phyloP scores from a whole-genome alignment of 1,140 invertebrate species.

The Drosophila bipectinata region DNA sequence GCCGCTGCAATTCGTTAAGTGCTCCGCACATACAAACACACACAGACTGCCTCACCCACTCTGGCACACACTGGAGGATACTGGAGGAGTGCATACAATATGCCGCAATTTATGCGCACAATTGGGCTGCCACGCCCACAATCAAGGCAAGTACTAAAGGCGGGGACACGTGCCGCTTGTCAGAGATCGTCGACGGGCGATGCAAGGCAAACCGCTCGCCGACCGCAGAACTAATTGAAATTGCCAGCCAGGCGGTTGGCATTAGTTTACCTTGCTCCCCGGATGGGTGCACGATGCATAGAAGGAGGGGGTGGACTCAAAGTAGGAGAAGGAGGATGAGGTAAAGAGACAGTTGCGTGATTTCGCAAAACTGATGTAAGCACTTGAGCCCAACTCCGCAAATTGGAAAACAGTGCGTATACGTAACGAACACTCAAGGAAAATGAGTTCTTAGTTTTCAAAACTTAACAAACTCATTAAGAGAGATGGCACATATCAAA shows the following conservation, averaged over 20 bases:
- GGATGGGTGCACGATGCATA: not conserved
- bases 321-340: not conserved
- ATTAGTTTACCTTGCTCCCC: slow-evolving; percentile 34
- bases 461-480: slow-evolving; percentile 11
- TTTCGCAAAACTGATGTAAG: slow-evolving; percentile 4
- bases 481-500: not conserved
- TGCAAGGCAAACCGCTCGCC: slow-evolving; percentile 20
- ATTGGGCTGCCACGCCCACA: slow-evolving; percentile 52
- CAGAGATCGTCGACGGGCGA: slow-evolving; percentile 15
- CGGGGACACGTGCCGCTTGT: slow-evolving; percentile 26
- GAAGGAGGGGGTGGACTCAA: not conserved
- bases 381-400: not conserved
- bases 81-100: slow-evolving; percentile 49
- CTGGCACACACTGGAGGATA: not conserved
- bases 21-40: slow-evolving; percentile 26
- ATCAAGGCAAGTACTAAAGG: slow-evolving; percentile 16
- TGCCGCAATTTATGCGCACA: slow-evolving; percentile 60
- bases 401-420: slow-evolving; percentile 33
- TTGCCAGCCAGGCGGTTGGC: slow-evolving; percentile 43
- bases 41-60: not conserved
- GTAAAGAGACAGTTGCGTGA: slow-evolving; percentile 11
- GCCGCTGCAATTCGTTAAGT: slow-evolving; percentile 63
- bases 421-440: slow-evolving; percentile 1
- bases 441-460: not conserved
- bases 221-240: slow-evolving; percentile 60